Conservation (phyloP, 2,888 invertebrate genomes). For the Syrphus vitripennis region DNA sequence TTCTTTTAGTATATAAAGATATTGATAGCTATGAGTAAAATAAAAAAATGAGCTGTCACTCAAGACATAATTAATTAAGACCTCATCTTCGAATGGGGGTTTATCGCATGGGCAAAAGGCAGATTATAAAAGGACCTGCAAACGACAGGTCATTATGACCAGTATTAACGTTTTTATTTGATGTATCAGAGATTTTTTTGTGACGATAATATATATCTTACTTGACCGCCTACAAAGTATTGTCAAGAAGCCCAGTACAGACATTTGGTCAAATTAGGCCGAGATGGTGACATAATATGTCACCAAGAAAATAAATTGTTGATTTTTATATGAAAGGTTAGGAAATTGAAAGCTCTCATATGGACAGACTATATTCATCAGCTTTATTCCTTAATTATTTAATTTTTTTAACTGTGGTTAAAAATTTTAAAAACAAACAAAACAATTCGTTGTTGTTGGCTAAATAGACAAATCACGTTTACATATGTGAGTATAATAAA, state of each 20-base stretch:
- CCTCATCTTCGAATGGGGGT: background rate
- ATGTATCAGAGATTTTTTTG: background rate
- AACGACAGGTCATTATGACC: constrained; percentile 8
- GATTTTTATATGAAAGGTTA: too few relatives aligned
- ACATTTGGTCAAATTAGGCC: background rate
- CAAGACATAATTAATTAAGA: constrained; percentile 16
- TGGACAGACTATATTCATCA: too few relatives aligned
- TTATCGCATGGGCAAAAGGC: background rate
- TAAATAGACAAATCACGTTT: too few relatives aligned
- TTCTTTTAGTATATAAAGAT: too few relatives aligned
- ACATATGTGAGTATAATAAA: too few relatives aligned
- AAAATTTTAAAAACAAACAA: too few relatives aligned
- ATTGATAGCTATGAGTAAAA: background rate
- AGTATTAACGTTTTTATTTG: background rate
- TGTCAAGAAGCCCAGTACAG: background rate
- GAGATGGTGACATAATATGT: constrained; percentile 20
- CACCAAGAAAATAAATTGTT: background rate
- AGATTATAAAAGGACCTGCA: constrained; percentile 3
- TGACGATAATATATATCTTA: background rate
- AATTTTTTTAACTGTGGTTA: too few relatives aligned
- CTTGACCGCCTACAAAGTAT: background rate
- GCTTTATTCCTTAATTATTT: too few relatives aligned
- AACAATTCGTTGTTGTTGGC: too few relatives aligned
- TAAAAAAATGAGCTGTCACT: constrained; percentile 1
- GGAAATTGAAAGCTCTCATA: too few relatives aligned